Evolutionary conservation across 2,888 invertebrate species (phyloP), one percentile per base, ranked within the genome.

Genomic region (Ophraella communa): DNA sequence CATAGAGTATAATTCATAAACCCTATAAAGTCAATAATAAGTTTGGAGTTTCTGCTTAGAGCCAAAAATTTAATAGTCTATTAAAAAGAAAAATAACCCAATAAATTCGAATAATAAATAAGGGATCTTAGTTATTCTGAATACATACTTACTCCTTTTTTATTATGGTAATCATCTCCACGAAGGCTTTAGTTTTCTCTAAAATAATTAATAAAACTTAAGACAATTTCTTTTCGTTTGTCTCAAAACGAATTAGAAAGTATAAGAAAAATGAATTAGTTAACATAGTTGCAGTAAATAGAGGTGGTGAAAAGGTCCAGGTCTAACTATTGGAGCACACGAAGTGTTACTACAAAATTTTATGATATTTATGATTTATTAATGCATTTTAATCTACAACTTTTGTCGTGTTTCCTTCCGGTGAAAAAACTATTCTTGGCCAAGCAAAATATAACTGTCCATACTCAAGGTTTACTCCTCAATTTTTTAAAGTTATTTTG

Each of bases 131-230:
- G n/a, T 23, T 4, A 45, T 45, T 44, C n/a, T n/a, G 11, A 45
- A 45, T 20, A 45, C 21, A 45, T 21, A 45, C 45, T 14, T 21
- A 47, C 47, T 47, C n/a, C 47, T 47, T 47, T 47, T 47, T 47
- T 47, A 47, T 53, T 53, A 53, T 17, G 33, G 20, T 53, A 14
- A 21, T 51, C 61, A 45, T 24, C 57, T 57, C 57, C 18, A 51
- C 45, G 56, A 18, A 47, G 33, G 24, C 11, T 20, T 27, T 61
- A 65, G 56, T 56, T 65, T 65, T 56, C n/a, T n/a, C 14, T 45
- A 49, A 23, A 57, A 65, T 59, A 61, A 61, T 61, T 57, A 56
- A 65, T 65, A 65, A 65, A 65, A 65, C 45, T 57, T 18, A 20
- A 33, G 21, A 21, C 10, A 45, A 56, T 61, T 54, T 45, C 23